Conservation (phyloP, 2,797 vertebrate species). For the Myotis daubentonii region DNA sequence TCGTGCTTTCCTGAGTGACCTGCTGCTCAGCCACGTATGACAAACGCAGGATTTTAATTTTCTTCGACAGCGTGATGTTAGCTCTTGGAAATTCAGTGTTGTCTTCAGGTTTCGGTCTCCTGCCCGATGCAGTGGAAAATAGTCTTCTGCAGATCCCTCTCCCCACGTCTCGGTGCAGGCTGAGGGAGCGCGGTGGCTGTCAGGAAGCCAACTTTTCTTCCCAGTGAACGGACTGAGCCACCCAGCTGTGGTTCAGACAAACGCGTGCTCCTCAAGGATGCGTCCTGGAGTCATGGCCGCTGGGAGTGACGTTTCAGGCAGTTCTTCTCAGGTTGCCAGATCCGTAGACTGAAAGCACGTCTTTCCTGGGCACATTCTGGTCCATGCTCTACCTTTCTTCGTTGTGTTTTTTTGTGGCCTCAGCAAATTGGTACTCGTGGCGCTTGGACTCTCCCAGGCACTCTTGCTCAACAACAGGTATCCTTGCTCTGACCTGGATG, state of each 20-base stretch:
- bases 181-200: background rate
- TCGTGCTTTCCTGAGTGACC: background rate
- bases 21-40: background rate
- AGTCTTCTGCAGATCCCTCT: background rate
- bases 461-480: background rate
- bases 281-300: background rate
- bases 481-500: background rate
- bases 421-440: background rate
- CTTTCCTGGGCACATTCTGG: background rate
- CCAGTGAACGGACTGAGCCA: background rate
- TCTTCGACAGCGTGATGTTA: background rate
- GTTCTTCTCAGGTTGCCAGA: background rate
- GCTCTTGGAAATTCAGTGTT: background rate
- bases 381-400: too few relatives aligned
- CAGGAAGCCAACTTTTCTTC: background rate
- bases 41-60: background rate
- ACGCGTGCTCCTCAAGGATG: background rate
- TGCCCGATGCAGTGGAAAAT: background rate
- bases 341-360: background rate
- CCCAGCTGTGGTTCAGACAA: background rate
- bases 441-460: background rate
- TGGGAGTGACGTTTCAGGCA: background rate
- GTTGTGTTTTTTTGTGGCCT: background rate
- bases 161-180: background rate
- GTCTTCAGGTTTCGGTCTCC: background rate